phyloP scores from a whole-genome alignment of 2,113 vertebrate species.

The Tychaedon coryphoeus region DNA sequence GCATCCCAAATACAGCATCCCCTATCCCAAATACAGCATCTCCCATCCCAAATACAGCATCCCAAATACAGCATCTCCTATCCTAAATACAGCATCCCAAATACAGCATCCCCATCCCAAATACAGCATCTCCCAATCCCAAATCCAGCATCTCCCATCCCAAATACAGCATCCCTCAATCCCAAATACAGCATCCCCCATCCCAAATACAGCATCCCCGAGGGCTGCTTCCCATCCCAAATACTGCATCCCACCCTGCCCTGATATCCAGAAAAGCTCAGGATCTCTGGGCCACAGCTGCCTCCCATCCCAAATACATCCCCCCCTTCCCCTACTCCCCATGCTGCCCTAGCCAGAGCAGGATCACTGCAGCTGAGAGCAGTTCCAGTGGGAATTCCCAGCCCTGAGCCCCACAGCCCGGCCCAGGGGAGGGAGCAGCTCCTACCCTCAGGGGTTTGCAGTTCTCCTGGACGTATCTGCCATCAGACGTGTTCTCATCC shows the following conservation, averaged over 20 bases:
- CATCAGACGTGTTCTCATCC: conserved; percentile 86
- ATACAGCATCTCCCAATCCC: background rate
- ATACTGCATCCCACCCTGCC: background rate
- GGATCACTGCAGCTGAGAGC: background rate
- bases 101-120: too few species aligned
- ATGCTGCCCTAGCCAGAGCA: background rate
- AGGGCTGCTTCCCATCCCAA: background rate
- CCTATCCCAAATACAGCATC: too few species aligned
- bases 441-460: conserved; percentile 91
- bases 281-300: too few species aligned
- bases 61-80: too few species aligned
- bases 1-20: too few species aligned
- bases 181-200: too few species aligned
- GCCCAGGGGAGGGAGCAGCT: background rate
- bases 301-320: background rate
- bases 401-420: fast-evolving
- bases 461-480: conserved; percentile 93
- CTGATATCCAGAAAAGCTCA: too few species aligned
- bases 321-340: background rate
- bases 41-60: too few species aligned
- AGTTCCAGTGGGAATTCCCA: background rate
- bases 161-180: too few species aligned
- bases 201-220: too few species aligned
- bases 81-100: too few species aligned
- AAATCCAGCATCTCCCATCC: too few species aligned